phyloP scores from a whole-genome alignment of 2,888 invertebrate genomes.

The Trachelus stipa region DNA sequence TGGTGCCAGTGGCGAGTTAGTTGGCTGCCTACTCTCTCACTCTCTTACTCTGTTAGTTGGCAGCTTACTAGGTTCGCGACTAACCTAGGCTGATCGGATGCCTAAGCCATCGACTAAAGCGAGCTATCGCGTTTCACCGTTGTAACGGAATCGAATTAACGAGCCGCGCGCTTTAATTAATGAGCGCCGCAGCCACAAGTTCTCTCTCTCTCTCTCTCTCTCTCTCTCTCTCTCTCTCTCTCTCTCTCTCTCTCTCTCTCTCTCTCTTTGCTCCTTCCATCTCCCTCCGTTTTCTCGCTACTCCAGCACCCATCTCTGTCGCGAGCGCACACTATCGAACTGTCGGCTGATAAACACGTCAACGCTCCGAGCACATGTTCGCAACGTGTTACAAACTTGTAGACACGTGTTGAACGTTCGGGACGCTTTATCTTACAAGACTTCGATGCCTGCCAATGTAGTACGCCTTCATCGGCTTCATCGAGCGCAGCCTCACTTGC shows the following conservation, averaged over 20 bases:
- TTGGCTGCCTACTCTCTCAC: neutral
- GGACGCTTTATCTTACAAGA: conserved; percentile 48
- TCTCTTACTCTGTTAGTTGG: neutral
- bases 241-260: neutral
- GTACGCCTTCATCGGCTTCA: conserved; percentile 39
- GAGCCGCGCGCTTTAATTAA: conserved; percentile 24
- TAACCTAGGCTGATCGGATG: neutral
- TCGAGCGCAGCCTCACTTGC: conserved; percentile 24
- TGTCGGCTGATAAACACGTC: conserved; percentile 45
- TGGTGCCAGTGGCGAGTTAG: neutral
- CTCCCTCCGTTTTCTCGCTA: neutral
- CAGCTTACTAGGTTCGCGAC: neutral
- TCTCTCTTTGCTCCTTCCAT: no score
- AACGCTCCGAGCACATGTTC: conserved; percentile 17
- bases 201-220: neutral
- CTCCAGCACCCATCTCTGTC: neutral
- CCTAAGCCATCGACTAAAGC: neutral
- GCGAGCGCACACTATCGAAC: conserved; percentile 6
- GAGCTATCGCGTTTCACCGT: neutral
- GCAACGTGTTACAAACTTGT: conserved; percentile 16
- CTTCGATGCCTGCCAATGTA: conserved; percentile 47
- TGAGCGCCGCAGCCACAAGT: conserved; percentile 8
- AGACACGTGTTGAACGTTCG: conserved; percentile 41
- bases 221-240: neutral
- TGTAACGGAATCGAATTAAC: conserved; percentile 24